A percentile compares a stretch with the other conserved stretches of the same genome.
Conservation (phyloP, 2,797 vertebrate genomes). For the Uromys caudimaculatus region DNA sequence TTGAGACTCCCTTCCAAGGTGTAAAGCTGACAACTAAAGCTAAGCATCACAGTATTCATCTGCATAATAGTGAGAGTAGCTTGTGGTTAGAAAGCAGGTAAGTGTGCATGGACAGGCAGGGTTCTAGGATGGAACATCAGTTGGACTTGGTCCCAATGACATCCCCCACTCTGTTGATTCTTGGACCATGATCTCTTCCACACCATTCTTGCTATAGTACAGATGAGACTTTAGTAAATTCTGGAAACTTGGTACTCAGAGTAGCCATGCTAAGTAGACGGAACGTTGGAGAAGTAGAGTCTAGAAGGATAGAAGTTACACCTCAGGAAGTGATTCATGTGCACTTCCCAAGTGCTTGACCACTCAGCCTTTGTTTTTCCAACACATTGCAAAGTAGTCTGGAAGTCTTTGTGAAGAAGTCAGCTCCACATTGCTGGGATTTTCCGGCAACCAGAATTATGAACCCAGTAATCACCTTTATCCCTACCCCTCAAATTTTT, state of each 20-base stretch:
- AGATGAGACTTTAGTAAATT: background rate
- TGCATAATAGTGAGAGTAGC: background rate
- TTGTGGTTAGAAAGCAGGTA: background rate
- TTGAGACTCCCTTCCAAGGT: background rate
- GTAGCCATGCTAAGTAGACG: too few relatives aligned
- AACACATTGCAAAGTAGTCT: background rate
- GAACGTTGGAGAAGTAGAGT: background rate
- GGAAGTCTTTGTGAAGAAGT: too few relatives aligned
- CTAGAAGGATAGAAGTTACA: background rate
- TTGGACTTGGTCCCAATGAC: background rate
- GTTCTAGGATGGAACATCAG: background rate
- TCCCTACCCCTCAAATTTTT: background rate
- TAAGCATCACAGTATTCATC: background rate
- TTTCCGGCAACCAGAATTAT: background rate
- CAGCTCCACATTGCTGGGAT: background rate
- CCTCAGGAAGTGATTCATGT: background rate
- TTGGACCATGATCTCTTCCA: background rate
- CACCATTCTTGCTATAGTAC: background rate
- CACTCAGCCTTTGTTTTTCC: background rate
- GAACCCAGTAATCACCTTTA: background rate
- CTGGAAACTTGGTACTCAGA: background rate
- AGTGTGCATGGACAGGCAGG: background rate
- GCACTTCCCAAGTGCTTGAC: background rate
- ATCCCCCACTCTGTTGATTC: background rate
- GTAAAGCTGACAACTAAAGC: background rate